These are phyloP conservation scores for Scolopax bukidnonensis DNA, from an alignment of 2,797 vertebrate genomes.

Conservation along the genomic window DNA sequence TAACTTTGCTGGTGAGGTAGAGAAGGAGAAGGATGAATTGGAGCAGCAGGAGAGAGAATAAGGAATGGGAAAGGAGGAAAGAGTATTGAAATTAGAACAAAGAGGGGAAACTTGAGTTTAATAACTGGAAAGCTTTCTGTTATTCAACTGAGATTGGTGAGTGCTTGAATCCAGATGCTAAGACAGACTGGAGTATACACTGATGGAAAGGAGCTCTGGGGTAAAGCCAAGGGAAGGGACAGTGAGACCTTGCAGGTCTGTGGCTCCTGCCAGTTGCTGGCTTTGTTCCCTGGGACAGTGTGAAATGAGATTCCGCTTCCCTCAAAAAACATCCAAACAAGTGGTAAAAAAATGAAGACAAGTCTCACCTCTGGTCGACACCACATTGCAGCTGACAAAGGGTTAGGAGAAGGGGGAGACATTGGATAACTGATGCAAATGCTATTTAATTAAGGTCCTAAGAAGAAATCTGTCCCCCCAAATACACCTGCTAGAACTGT, in stretches of 20 bases:
- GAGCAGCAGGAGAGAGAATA: neutral
- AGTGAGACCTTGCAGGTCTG: neutral
- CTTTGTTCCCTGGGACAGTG: neutral
- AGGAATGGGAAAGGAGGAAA: neutral
- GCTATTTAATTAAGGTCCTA: neutral
- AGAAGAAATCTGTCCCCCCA: neutral
- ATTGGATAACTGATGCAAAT: neutral
- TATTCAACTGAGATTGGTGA: neutral
- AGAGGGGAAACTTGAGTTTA: neutral
- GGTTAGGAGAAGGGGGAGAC: neutral
- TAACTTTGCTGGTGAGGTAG: neutral
- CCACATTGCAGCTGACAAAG: neutral
- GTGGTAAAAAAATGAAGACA: fast-evolving
- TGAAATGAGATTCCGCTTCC: neutral
- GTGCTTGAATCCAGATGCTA: neutral
- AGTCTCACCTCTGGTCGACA: neutral
- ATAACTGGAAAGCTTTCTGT: neutral
- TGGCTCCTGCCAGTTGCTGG: neutral
- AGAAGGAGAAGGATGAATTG: neutral
- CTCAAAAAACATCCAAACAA: neutral
- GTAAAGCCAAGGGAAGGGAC: neutral
- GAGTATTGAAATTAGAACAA: fast-evolving
- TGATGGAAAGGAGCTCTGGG: neutral
- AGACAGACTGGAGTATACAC: fast-evolving
- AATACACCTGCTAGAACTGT: neutral